Evolutionary conservation across 2,888 invertebrate genomes (phyloP), one percentile per base, ranked within the genome.

Genomic region (Clunio marinus): DNA sequence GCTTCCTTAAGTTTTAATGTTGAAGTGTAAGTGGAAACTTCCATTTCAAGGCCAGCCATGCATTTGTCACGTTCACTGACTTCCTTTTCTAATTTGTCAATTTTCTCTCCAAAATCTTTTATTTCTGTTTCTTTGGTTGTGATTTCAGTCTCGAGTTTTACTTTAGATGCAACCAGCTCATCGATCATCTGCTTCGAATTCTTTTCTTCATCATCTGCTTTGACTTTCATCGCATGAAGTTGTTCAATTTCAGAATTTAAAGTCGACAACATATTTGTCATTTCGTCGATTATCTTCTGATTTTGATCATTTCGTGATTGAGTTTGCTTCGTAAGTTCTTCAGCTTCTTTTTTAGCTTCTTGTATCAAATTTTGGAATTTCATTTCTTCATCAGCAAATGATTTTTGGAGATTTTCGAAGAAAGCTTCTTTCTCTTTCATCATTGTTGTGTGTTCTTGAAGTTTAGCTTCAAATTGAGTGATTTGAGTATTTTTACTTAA

Each of bases 21-120:
- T 37, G 71, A 73, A 41, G 76, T 74, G 80, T 76, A 70, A 80
- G 76, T 80, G 81, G 83, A 70, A 81, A 80, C 75, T 83, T 84
- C 20, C 82, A 77, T 59, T 41, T 69, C 58, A 4, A 69, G 25
- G 1, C 37, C 62, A 5, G 27, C 24, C 10, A 68, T 13, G 5
- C 55, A 25, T 1, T 57, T 37, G 2, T 63, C 20, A 5, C 22
- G 27, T 8, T 65, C 27, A 15, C 77, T 75, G 74, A 76, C 75
- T 71, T 76, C 76, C 2, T 77, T 69, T 72, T 75, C 74, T 10
- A 77, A 60, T 17, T 51, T 58, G 8, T 25, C 13, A 4, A 45
- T 74, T 7, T 75, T 69, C 70, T 76, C 75, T 72, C 76, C 76
- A 55, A 73, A 72, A 28, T 74, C 70, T 51, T 69, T 70, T 32